Base-by-base conservation (phyloP, 2,888 invertebrate species). In the Trachelus tabidus region DNA sequence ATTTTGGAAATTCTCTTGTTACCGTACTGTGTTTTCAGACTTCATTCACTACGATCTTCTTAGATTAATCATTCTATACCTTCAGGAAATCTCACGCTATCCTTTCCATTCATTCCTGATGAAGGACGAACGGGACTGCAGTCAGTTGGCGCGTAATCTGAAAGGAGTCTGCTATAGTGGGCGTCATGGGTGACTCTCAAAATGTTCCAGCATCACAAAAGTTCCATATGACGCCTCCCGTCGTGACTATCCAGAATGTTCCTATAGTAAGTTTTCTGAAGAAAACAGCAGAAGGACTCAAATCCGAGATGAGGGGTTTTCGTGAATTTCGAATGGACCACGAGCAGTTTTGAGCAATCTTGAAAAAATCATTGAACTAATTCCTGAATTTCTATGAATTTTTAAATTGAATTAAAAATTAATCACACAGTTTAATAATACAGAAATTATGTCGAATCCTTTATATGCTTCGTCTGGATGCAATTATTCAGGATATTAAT, bases 131-230 rank as follows among this genome's bases (percentile, higher is more conserved):
- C 78, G 78, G 78, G 75, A 78, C 76, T 73, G 73, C 73, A 73
- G 78, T 56, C 78, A 78, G 78, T 76, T 78, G 78, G 78, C 68
- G 78, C 78, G 68, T 71, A 78, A 78, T 78, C 78, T 34, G 35
- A 76, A 74, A 74, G 74, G 74, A 74, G 34, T 35, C 74, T 34
- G 74, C 35, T 15, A 35, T 12, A 74, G 74, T 74, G 35, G 74
- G 74, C 74, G 74, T 34, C 34, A 30, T 37, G 74, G 74, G 74
- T 74, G 74, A 74, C 74, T 74, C n/a, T 74, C 74, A 34, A 37
- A 34, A 74, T 37, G 74, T 37, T 35, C 31, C 34, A 34, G 35
- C 34, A 74, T 37, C 74, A 74, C 74, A 74, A 74, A 74, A 74
- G 74, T 74, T 34, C 74, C 74, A 74, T 37, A 74, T 74, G 74